Conservation (phyloP, 2,888 invertebrate genomes). For the Aporophyla nigra region DNA sequence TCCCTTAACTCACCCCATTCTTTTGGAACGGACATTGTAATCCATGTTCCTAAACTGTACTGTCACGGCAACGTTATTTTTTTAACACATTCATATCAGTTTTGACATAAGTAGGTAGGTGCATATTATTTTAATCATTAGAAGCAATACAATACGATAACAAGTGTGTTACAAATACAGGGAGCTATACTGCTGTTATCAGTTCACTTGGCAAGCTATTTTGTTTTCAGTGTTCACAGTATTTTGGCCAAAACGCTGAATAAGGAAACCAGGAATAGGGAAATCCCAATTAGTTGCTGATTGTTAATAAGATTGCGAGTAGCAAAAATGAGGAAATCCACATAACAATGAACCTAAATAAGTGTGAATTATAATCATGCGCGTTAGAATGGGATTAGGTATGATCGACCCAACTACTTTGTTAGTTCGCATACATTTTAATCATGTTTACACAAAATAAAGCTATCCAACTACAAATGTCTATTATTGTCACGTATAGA, state of each 20-base stretch:
- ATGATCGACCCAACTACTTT: background rate
- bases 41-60: background rate
- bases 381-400: background rate
- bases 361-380: background rate
- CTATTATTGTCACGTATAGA: background rate
- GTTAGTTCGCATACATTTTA: background rate
- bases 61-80: background rate
- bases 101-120: background rate
- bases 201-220: too few species aligned
- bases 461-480: background rate
- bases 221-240: background rate
- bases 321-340: conserved; percentile 1
- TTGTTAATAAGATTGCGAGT: background rate
- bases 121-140: background rate
- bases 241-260: background rate
- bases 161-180: background rate
- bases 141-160: background rate
- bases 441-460: background rate
- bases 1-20: background rate
- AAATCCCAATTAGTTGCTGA: background rate
- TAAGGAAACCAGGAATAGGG: background rate
- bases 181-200: background rate
- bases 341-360: background rate
- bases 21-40: background rate
- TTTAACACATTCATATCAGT: background rate